Conservation (phyloP, 1,140 invertebrate species). For the Diprion similis region DNA sequence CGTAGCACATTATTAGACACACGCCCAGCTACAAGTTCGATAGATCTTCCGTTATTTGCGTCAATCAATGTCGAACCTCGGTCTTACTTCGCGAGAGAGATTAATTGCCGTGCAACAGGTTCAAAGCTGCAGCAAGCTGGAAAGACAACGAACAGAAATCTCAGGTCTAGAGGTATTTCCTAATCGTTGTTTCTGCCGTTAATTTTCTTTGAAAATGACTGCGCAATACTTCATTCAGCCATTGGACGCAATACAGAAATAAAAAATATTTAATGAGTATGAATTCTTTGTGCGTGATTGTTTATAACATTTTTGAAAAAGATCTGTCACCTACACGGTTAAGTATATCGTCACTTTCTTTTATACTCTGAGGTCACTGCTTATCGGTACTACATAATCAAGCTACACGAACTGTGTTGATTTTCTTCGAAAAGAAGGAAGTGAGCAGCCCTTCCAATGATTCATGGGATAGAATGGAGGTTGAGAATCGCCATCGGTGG, state of each 20-base stretch:
- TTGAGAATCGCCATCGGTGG: not conserved
- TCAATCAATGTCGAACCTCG: constrained; percentile 4
- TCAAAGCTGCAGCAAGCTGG: not conserved
- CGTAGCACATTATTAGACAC: no score
- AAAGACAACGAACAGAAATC: not conserved
- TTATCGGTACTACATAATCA: no score
- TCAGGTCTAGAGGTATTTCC: not conserved
- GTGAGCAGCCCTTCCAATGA: constrained; percentile 13
- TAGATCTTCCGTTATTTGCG: not conserved
- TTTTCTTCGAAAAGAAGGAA: not conserved
- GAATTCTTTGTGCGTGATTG: no score
- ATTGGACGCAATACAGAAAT: no score
- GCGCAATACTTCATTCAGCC: no score
- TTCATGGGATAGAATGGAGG: constrained; percentile 13
- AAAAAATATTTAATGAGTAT: no score
- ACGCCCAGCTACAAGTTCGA: not conserved
- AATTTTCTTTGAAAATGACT: not conserved
- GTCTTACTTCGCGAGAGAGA: not conserved
- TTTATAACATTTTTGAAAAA: no score
- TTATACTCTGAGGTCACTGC: no score
- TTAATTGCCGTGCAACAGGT: constrained; percentile 2
- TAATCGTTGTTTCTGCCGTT: not conserved
- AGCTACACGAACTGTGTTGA: not conserved
- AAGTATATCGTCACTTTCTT: no score
- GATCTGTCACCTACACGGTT: no score